Percentiles rank a stretch among this genome's conserved stretches.
phyloP scores from a whole-genome alignment of 2,797 vertebrate genomes.

The Spinus olivaceus region DNA sequence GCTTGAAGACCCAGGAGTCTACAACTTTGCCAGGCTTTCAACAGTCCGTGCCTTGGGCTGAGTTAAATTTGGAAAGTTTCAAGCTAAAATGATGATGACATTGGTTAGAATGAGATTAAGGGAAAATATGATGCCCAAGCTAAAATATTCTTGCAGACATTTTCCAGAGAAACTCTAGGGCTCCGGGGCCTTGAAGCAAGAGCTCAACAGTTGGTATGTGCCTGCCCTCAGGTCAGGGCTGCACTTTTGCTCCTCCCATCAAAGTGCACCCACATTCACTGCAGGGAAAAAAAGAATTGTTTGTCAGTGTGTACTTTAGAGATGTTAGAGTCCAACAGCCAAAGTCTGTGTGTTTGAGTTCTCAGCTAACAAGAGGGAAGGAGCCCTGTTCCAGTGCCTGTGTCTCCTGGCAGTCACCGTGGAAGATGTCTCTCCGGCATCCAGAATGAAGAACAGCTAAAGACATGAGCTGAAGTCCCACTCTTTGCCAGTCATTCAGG shows the following conservation, averaged over 20 bases:
- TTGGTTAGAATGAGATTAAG: not conserved
- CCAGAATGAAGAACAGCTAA: not conserved
- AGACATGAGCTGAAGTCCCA: not conserved
- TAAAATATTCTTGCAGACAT: not conserved
- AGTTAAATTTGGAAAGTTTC: constrained; percentile 13
- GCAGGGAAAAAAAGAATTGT: not conserved
- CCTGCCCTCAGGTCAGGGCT: not conserved
- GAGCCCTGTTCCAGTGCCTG: not conserved
- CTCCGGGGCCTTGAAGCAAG: not conserved
- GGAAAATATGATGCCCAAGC: not conserved
- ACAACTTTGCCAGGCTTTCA: not conserved
- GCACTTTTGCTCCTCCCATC: not conserved
- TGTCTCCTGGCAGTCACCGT: not conserved
- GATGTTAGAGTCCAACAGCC: not conserved
- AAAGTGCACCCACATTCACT: not conserved
- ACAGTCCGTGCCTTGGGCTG: rapidly evolving
- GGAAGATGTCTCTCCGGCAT: not conserved
- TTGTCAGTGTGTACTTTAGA: not conserved
- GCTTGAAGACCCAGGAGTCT: not conserved
- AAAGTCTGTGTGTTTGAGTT: not conserved
- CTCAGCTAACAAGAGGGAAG: not conserved
- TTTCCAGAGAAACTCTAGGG: not conserved
- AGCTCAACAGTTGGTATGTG: not conserved
- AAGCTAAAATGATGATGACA: not conserved
- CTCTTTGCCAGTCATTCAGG: not conserved